Evolutionary conservation across 2,888 invertebrate genomes (phyloP), one percentile per base, ranked within the genome.

Genomic region (Anthophora plumipes): DNA sequence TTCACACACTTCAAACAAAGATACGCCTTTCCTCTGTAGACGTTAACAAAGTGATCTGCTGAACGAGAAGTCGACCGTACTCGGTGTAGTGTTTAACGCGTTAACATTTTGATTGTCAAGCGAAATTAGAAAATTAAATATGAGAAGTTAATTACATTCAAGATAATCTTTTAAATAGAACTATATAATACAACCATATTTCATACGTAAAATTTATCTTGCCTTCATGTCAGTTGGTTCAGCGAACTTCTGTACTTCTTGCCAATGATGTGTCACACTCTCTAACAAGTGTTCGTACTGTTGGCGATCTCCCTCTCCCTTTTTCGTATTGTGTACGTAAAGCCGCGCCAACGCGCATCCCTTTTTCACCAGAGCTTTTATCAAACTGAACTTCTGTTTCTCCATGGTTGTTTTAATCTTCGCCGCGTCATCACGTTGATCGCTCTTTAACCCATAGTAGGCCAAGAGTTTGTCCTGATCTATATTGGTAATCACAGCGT

Each of bases 391-490:
- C 91, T 97, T 98, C 91, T 97, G 97, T 90, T 97, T 97, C 84
- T 99, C 98, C 95, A 98, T 97, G 85, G 96, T 95, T 80, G 95
- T 95, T 94, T 98, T 98, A 81, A 97, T 96, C 93, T 97, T 97
- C 50, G 94, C 94, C 1, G 98, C 97, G 92, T 98, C 98, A 0
- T 95, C 93, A 68, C 97, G 95, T n/a, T 95, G 95, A 93, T 99
- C 98, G 77, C 95, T 95, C 94, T 98, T 98, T 89, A 97, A 95
- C 6, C 98, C 98, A 83, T 97, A 95, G 92, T 96, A 97, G 0
- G 97, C 96, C 41, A 99, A 94, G 82, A 99, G 93, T 84, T 96
- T 96, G 25, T 97, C 96, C 85, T 96, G 96, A 91, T 98, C 97
- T 31, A 98, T 96, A 81, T 95, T 95, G 11, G 94, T 94, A 67